A percentile compares a stretch with the other conserved stretches of the same genome.
Conservation (phyloP, 2,888 invertebrate genomes). For the Omphaloscelis lunosa region DNA sequence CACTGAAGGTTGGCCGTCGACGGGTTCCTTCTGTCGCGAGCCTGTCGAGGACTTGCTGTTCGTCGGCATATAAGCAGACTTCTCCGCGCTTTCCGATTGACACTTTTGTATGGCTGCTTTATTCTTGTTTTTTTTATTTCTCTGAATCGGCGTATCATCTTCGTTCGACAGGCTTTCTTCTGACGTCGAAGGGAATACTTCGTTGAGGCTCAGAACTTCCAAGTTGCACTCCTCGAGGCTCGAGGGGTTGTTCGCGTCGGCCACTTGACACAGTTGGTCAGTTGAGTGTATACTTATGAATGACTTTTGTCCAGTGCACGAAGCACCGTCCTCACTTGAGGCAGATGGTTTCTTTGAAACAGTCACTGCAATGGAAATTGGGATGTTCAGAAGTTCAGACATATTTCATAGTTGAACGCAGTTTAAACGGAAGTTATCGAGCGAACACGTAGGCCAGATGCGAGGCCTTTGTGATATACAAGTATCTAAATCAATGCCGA, state of each 20-base stretch:
- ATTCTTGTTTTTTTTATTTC: constrained; percentile 75
- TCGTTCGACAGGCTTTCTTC: constrained; percentile 86
- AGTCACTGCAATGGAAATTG: constrained; percentile 79
- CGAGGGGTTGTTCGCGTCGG: constrained; percentile 75
- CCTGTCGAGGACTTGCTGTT: constrained; percentile 87
- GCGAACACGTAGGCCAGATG: neutral
- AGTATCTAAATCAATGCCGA: no score
- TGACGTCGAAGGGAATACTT: constrained; percentile 88
- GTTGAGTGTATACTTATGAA: constrained; percentile 89
- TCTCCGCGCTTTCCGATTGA: constrained; percentile 72
- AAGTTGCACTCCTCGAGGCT: constrained; percentile 86
- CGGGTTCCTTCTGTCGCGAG: constrained; percentile 77
- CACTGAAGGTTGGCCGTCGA: constrained; percentile 79
- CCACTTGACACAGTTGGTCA: constrained; percentile 85
- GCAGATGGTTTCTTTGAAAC: constrained; percentile 84
- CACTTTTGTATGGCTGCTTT: constrained; percentile 72
- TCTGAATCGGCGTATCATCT: constrained; percentile 80
- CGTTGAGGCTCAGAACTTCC: constrained; percentile 86
- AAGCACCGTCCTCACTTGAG: constrained; percentile 74
- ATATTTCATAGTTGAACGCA: neutral
- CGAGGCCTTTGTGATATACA: neutral
- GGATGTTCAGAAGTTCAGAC: neutral
- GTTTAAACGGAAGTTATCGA: constrained; percentile 1
- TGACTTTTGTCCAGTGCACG: constrained; percentile 83
- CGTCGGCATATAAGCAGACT: constrained; percentile 81